These are phyloP conservation scores for Mesocentrotus franciscanus DNA, from an alignment of 53 echinoderm and acorn worm species.

Conservation along the genomic window DNA sequence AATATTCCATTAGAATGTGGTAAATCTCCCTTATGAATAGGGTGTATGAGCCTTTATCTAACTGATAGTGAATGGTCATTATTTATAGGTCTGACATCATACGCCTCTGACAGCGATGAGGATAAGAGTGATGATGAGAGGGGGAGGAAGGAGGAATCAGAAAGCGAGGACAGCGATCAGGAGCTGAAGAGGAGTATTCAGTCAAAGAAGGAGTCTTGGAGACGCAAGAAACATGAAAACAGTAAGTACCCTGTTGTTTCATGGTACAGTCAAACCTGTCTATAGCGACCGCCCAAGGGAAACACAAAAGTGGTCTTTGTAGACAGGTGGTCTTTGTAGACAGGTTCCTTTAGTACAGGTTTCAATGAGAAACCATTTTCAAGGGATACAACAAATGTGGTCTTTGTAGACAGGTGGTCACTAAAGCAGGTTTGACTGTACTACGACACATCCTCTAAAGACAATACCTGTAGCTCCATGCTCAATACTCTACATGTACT, in stretches of 20 bases:
- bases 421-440: no score
- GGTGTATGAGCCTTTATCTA: neutral
- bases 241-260: constrained; percentile 23
- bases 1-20: neutral
- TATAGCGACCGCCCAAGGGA: no score
- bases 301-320: no score
- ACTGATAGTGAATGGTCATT: neutral
- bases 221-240: constrained; percentile 68
- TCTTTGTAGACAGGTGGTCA: no score
- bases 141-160: constrained; percentile 59
- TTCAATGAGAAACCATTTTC: no score
- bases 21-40: neutral
- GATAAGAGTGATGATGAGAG: constrained; percentile 60
- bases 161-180: constrained; percentile 86
- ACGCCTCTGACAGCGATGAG: constrained; percentile 86
- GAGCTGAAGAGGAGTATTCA: constrained; percentile 80
- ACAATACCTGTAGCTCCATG: neutral
- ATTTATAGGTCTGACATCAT: constrained; percentile 82
- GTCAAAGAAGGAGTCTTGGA: constrained; percentile 80
- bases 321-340: no score
- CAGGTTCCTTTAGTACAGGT: no score
- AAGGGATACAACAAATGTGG: no score
- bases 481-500: neutral
- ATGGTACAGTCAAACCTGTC: no score
- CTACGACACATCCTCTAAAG: no score